Conservation (phyloP, 2,888 invertebrate species). For the Marronus borbonicus region DNA sequence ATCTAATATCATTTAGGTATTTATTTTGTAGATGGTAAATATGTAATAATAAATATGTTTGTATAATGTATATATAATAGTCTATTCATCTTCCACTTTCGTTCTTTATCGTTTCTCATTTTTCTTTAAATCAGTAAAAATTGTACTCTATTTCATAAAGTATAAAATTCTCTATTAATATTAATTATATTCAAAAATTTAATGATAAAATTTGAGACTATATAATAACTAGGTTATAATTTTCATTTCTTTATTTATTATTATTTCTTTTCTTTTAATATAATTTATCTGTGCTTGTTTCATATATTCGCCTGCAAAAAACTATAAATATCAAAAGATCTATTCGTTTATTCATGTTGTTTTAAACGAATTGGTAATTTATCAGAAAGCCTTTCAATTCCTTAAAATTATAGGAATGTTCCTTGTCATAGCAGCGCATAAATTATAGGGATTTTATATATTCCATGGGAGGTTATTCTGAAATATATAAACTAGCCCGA, state of each 20-base stretch:
- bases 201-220: slow-evolving; percentile 47
- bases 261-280: slow-evolving; percentile 26
- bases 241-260: slow-evolving; percentile 32
- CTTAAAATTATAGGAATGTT: no score
- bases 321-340: background rate
- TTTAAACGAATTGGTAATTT: background rate
- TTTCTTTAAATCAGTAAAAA: slow-evolving; percentile 37
- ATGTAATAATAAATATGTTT: slow-evolving; percentile 36
- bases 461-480: no score
- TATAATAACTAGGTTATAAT: slow-evolving; percentile 43
- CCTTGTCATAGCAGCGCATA: no score
- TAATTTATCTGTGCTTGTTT: slow-evolving; percentile 31
- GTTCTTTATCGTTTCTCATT: slow-evolving; percentile 10
- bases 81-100: slow-evolving; percentile 17
- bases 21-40: slow-evolving; percentile 42
- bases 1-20: slow-evolving; percentile 20
- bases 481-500: no score
- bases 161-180: slow-evolving; percentile 47
- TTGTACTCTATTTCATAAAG: slow-evolving; percentile 47
- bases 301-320: slow-evolving; percentile 3
- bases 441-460: no score
- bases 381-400: background rate
- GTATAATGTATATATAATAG: slow-evolving; percentile 34
- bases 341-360: background rate
- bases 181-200: slow-evolving; percentile 36